phyloP scores from a whole-genome alignment of 2,888 invertebrate species.

The Drosophila stalkeri region DNA sequence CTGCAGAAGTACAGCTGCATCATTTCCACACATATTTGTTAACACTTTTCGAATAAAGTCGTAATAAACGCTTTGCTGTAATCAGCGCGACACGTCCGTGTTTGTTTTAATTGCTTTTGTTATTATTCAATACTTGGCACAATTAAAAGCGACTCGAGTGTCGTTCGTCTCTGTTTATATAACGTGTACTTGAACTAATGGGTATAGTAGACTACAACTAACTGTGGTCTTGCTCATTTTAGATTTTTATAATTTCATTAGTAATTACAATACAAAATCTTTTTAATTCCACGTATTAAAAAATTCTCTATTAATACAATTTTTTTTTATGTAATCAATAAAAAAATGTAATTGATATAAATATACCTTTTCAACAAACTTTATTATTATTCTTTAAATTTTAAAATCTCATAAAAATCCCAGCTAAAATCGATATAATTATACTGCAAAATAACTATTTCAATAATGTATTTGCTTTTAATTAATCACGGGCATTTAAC shows the following conservation, averaged over 20 bases:
- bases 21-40: neutral
- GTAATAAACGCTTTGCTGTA: slow-evolving; percentile 7
- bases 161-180: neutral
- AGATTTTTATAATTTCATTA: too few relatives aligned
- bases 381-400: too few relatives aligned
- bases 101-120: slow-evolving; percentile 14
- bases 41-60: slow-evolving; percentile 23
- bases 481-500: neutral
- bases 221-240: neutral
- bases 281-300: too few relatives aligned
- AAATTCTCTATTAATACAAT: too few relatives aligned
- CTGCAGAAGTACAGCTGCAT: neutral
- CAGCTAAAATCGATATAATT: neutral
- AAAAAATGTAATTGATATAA: too few relatives aligned
- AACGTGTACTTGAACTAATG: neutral
- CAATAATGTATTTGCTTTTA: neutral
- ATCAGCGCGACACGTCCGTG: neutral
- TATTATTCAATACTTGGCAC: slow-evolving; percentile 16
- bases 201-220: slow-evolving; percentile 10
- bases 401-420: neutral
- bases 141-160: slow-evolving; percentile 1
- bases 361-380: too few relatives aligned
- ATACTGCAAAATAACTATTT: neutral
- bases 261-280: too few relatives aligned
- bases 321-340: too few relatives aligned